Conservation (phyloP, 2,113 vertebrate genomes). For the Microtus richardsoni region DNA sequence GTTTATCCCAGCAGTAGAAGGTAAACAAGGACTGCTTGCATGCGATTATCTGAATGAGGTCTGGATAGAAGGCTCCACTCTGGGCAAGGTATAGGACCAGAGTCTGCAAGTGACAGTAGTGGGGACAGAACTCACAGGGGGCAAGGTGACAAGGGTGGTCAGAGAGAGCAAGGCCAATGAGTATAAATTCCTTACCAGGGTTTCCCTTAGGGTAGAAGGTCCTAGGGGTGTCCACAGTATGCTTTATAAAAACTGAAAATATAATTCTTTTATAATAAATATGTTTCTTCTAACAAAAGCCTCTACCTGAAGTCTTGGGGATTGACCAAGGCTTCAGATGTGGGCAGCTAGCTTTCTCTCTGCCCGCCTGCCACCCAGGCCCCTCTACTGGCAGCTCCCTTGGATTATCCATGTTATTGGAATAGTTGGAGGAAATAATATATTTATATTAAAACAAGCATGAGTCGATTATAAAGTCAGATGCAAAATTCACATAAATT, state of each 20-base stretch:
- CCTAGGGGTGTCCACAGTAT: background rate
- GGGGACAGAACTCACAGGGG: background rate
- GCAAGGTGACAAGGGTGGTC: background rate
- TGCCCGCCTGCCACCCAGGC: background rate
- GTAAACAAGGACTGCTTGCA: background rate
- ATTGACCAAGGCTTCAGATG: background rate
- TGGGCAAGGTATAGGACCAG: no score
- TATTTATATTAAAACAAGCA: conserved; percentile 64
- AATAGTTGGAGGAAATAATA: conserved; percentile 52
- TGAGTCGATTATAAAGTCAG: conserved; percentile 56
- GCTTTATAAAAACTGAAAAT: background rate
- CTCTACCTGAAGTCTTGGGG: background rate
- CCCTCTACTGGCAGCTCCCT: background rate
- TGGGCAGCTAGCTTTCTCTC: background rate
- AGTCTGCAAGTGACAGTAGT: background rate
- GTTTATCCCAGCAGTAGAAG: background rate
- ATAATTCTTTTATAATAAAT: conserved; percentile 17
- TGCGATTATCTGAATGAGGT: background rate
- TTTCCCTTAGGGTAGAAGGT: background rate
- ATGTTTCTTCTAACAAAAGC: background rate
- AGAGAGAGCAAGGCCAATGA: background rate
- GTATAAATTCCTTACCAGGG: background rate
- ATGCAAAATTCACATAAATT: conserved; percentile 61
- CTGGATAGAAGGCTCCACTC: background rate
- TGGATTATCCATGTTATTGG: conserved; percentile 35